Conservation (phyloP, 2,888 invertebrate genomes). For the Nemoura dubitans region DNA sequence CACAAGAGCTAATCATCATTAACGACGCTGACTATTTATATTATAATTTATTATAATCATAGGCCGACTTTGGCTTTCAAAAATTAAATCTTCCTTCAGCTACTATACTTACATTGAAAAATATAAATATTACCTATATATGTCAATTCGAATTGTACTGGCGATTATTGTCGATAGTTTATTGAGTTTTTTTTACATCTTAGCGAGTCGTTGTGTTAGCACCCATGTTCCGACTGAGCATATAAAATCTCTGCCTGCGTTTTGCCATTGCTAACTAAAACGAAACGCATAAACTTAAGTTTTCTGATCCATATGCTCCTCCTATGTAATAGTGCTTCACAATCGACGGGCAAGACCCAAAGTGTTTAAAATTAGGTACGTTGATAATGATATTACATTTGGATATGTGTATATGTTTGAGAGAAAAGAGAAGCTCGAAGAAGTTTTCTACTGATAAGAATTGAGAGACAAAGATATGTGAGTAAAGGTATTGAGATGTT, state of each 20-base stretch:
- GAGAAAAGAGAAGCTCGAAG: background rate
- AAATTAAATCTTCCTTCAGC: background rate
- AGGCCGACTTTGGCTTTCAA: background rate
- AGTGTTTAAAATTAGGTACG: too few relatives aligned
- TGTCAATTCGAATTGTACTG: constrained; percentile 12
- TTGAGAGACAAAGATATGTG: background rate
- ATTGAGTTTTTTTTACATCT: background rate
- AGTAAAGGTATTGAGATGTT: background rate
- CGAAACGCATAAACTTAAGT: too few relatives aligned
- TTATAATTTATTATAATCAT: background rate
- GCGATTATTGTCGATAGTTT: background rate
- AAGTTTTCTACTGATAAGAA: background rate
- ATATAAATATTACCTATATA: background rate
- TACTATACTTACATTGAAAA: background rate
- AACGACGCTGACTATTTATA: background rate
- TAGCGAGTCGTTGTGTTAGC: background rate
- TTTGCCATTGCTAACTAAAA: too few relatives aligned
- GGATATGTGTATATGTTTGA: background rate
- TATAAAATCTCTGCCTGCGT: too few relatives aligned
- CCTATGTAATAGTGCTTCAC: too few relatives aligned
- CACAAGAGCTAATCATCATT: background rate
- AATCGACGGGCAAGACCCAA: too few relatives aligned
- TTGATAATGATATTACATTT: background rate
- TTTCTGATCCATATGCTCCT: too few relatives aligned
- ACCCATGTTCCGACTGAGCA: too few relatives aligned